Base-by-base conservation (phyloP, 2,797 vertebrate species). In the Sebastes elongatus region DNA sequence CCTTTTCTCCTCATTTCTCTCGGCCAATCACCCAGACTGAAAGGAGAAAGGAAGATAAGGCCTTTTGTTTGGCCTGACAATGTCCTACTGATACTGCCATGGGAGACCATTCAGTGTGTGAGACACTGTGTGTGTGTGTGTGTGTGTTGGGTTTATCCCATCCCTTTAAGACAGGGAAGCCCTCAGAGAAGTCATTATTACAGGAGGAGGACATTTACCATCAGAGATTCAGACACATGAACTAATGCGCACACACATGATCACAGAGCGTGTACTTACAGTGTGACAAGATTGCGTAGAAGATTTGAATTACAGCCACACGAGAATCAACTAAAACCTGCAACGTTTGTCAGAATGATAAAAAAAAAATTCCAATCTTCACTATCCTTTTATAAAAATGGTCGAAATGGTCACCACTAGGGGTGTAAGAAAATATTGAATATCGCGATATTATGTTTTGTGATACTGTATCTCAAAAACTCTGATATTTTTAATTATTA, bases 11-110 rank as follows among this genome's bases (percentile, higher is more conserved):
- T 80, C 80, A 66, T 90, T 88, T 91, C 81, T 89, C 55, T 55
- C 56, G 88, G 86, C 85, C 91, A 89, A 92, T 92, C 90, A 89
- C 68, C 88, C 86, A 75, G 81, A 86, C 77, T 84, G 92, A 92
- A 90, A 87, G 80, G 69, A 80, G 60, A 82, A 69, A 75, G 71
- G 62, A 76, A 89, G 90, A 93, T 94, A 93, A 92, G 85, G 42
- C 77, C 90, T 91, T 93, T 93, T 94, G 92, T 93, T 71, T 77
- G 83, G 70, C 69, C 74, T 92, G 91, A 92, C 92, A 92, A 83
- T 88, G 86, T 88, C 79, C 87, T 10, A 82, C 86, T 91, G 90
- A 92, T 91, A 88, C 90, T 86, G 84, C 87, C 82, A 78, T 64
- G 71, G 75, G 81, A 87, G 90, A 79, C 78, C 67, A 83, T 91